phyloP scores from a whole-genome alignment of 1,140 invertebrate species.

The Eubasilissa regina region DNA sequence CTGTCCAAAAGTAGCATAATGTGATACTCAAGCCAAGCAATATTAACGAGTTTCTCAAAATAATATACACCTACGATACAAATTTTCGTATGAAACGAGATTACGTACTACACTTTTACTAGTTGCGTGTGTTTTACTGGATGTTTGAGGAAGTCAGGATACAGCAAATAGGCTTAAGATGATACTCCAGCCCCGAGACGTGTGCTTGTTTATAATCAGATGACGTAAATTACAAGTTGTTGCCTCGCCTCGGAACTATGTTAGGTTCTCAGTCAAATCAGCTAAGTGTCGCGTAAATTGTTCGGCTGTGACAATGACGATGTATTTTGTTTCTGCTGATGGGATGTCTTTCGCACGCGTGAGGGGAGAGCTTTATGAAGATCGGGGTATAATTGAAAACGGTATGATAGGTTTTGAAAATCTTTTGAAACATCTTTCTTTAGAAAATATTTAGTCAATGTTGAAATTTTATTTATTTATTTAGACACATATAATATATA shows the following conservation, averaged over 20 bases:
- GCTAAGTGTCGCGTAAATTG: conserved; percentile 54
- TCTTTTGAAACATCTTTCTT: neutral
- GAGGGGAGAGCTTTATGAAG: conserved; percentile 23
- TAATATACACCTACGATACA: too few relatives aligned
- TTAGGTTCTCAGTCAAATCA: conserved; percentile 52
- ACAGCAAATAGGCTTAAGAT: conserved; percentile 26
- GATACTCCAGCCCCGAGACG: conserved; percentile 26
- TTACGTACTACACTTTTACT: too few relatives aligned
- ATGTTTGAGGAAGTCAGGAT: neutral
- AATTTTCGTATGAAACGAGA: too few relatives aligned
- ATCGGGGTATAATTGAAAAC: neutral
- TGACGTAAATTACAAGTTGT: conserved; percentile 57
- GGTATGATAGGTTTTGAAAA: neutral
- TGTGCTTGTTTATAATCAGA: conserved; percentile 54
- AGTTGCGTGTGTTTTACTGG: too few relatives aligned
- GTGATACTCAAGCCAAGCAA: too few relatives aligned
- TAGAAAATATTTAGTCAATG: neutral
- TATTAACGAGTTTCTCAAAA: too few relatives aligned
- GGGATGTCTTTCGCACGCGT: conserved; percentile 40
- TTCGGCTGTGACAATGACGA: conserved; percentile 52
- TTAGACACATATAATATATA: too few relatives aligned
- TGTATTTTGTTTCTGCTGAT: conserved; percentile 52
- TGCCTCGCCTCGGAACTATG: conserved; percentile 38
- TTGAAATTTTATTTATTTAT: neutral
- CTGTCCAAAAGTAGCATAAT: neutral